Evolutionary conservation across 35 echinoderm and acorn worm genomes (phyloP), one percentile per base, ranked within the genome.

Genomic region (Heliocidaris erythrogramma): DNA sequence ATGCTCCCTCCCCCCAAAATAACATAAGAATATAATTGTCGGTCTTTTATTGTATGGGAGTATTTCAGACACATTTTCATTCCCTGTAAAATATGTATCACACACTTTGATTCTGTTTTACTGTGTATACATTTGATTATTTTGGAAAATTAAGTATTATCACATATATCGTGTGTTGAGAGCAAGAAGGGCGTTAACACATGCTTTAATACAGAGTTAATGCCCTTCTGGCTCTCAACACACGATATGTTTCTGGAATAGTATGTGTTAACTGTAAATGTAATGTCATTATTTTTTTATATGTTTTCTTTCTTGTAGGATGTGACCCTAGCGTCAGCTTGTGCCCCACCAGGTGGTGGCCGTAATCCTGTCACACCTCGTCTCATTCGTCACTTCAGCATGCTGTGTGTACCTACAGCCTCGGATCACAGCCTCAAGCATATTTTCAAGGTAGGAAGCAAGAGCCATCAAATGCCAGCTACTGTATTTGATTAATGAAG

Each of bases 311-410:
- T 96, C 48, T 27, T 94, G 29, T 59, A 99, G 98, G 96, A 97
- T 95, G 94, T 97, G 52, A 97, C 98, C 6, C 93, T 99, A 21
- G 94, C 96, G 9, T 97, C 98, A 85, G 98, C 98, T 47, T 99
- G 98, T 96, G 98, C 98, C 10, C 98, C 98, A 31, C 98, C 98
- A 8, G 98, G 98, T n/a, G 98, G 98, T 21, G 98, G 98, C 35
- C 98, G 98, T 95, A 99, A 99, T 47, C 98, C 96, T 32, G 98
- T 99, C 59, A 99, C 98, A n/a, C 98, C 98, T 27, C 93, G 97
- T 59, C 90, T 97, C 47, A 91, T 97, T 32, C 92, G 97, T 35
- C 97, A 97, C 89, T 99, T 99, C 94, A 97, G 96, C 59, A 99
- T 99, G 98, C 85, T 99, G 49, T 99, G 97, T 95, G 97, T 99